Evolutionary conservation across 2,797 vertebrate genomes (phyloP).

Genomic region (Helicolenus hilgendorfi): DNA sequence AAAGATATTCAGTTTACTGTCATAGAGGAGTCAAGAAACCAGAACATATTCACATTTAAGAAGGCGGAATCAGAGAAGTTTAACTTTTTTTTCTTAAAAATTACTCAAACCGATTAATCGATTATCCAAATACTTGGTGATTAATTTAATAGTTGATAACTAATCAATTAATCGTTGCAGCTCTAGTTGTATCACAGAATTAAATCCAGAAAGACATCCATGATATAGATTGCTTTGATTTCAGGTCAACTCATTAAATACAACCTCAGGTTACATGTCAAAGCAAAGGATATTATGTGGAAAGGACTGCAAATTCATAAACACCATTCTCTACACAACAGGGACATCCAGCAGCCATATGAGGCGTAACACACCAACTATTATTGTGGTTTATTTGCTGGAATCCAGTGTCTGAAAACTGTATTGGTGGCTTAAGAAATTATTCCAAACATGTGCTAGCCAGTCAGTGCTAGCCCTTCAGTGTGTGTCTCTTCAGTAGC

Average conservation of each 20-base stretch:
- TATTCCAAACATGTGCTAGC: constrained; percentile 17
- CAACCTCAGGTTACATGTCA: not conserved
- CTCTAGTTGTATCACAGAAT: not conserved
- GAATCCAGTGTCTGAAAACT: not conserved
- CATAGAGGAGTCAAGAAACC: not conserved
- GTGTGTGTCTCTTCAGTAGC: constrained; percentile 7
- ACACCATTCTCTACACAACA: not conserved
- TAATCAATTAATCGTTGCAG: too few species aligned
- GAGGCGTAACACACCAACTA: not conserved
- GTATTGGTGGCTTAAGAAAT: constrained; percentile 17
- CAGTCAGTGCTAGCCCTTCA: constrained; percentile 34
- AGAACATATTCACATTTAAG: not conserved
- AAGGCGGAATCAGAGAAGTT: not conserved
- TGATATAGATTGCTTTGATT: not conserved
- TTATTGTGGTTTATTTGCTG: not conserved
- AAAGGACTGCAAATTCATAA: not conserved
- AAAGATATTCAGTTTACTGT: not conserved
- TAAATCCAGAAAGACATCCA: not conserved
- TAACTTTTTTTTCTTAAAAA: too few species aligned
- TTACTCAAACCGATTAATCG: too few species aligned
- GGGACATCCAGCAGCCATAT: not conserved
- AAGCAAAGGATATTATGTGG: not conserved
- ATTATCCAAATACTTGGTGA: too few species aligned
- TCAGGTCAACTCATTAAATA: not conserved
- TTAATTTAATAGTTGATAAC: too few species aligned